These are phyloP conservation scores for Cavia porcellus DNA, from an alignment of 2,113 vertebrate species.

Conservation along the genomic window DNA sequence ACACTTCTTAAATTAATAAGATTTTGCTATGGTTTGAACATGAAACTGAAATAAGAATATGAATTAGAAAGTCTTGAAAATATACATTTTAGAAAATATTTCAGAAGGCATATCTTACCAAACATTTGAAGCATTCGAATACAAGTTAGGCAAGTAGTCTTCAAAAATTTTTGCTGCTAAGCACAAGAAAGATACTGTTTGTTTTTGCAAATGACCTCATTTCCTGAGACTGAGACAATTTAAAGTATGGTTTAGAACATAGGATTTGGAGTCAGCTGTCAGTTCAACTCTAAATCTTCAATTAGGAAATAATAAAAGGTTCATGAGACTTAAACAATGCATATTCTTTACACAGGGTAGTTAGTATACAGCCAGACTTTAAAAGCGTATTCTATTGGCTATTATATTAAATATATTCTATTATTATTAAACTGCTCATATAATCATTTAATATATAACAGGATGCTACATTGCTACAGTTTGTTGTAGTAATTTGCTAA, in stretches of 20 bases:
- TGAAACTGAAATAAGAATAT: background rate
- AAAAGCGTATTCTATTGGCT: background rate
- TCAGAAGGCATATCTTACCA: background rate
- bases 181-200: conserved; percentile 3
- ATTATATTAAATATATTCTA: background rate
- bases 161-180: conserved; percentile 12
- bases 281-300: background rate
- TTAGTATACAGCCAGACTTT: background rate
- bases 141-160: background rate
- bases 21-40: background rate
- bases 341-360: background rate
- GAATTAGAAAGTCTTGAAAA: conserved; percentile 3
- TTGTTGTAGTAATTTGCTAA: conserved; percentile 31
- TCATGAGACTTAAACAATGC: background rate
- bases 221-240: background rate
- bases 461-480: background rate
- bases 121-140: background rate
- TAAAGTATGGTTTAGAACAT: conserved; percentile 24
- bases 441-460: background rate
- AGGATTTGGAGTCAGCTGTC: conserved; percentile 16
- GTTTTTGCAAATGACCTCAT: background rate
- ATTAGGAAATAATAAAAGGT: background rate
- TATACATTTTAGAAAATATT: conserved; percentile 4
- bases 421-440: conserved; percentile 37
- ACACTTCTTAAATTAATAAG: conserved; percentile 21